These are phyloP conservation scores for Felis catus DNA, from an alignment of 2,113 vertebrate genomes.

Conservation along the genomic window DNA sequence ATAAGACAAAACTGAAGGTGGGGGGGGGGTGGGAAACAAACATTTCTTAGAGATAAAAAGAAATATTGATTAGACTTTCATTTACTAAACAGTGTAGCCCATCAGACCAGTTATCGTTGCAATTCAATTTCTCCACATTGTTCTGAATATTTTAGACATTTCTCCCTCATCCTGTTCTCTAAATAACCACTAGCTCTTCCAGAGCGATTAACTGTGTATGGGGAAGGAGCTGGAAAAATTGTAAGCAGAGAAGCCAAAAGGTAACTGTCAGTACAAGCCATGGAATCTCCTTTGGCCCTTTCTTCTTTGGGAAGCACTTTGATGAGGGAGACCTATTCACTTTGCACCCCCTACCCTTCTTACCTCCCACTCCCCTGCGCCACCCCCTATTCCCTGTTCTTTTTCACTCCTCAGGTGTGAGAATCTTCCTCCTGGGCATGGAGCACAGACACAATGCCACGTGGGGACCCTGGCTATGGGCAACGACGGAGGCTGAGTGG, in stretches of 20 bases:
- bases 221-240: not conserved
- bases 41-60: not conserved
- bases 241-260: not conserved
- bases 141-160: not conserved
- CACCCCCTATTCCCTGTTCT: fast-evolving
- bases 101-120: not conserved
- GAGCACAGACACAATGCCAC: not conserved
- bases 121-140: not conserved
- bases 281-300: not conserved
- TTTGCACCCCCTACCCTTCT: not conserved
- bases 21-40: not conserved
- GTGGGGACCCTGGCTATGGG: too few species aligned
- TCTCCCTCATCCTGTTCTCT: not conserved
- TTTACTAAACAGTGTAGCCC: not conserved
- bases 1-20: not conserved
- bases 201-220: not conserved
- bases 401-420: not conserved
- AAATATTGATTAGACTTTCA: not conserved
- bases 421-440: too few species aligned
- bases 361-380: fast-evolving
- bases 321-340: not conserved
- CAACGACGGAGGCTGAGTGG: not conserved
- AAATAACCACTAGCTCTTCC: not conserved
- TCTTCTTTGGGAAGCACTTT: not conserved
- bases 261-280: not conserved